Evolutionary conservation across 2,797 vertebrate genomes (phyloP).

Genomic region (Centroberyx gerrardi): DNA sequence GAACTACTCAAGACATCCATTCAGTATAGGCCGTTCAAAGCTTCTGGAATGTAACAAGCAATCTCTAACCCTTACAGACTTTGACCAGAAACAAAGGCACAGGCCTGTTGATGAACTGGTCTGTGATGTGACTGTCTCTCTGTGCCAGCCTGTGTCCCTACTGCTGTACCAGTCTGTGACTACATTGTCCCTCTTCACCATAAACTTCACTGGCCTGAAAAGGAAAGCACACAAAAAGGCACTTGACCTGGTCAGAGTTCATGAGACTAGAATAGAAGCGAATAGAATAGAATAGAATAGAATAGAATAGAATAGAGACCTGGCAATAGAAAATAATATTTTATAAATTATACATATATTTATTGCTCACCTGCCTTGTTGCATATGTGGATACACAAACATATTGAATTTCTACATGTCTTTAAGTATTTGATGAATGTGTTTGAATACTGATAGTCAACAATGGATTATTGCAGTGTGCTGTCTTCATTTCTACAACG

Average conservation of each 20-base stretch:
- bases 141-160: conserved; percentile 51
- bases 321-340: not conserved
- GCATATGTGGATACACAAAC: no score
- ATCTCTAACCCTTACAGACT: no score
- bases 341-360: not conserved
- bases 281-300: not conserved
- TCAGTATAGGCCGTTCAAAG: no score
- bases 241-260: not conserved
- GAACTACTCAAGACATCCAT: not conserved
- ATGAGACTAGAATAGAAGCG: not conserved
- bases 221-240: conserved; percentile 37
- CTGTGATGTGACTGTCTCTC: no score
- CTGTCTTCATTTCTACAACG: not conserved
- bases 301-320: not conserved
- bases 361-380: no score
- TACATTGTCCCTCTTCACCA: conserved; percentile 25
- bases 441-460: not conserved
- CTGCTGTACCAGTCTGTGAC: conserved; percentile 55
- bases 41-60: no score
- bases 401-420: no score
- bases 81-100: no score
- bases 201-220: not conserved
- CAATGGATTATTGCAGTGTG: not conserved
- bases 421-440: not conserved
- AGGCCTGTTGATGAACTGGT: no score